These are phyloP conservation scores for Syrphus vitripennis DNA, from an alignment of 2,888 invertebrate species.

Conservation along the genomic window DNA sequence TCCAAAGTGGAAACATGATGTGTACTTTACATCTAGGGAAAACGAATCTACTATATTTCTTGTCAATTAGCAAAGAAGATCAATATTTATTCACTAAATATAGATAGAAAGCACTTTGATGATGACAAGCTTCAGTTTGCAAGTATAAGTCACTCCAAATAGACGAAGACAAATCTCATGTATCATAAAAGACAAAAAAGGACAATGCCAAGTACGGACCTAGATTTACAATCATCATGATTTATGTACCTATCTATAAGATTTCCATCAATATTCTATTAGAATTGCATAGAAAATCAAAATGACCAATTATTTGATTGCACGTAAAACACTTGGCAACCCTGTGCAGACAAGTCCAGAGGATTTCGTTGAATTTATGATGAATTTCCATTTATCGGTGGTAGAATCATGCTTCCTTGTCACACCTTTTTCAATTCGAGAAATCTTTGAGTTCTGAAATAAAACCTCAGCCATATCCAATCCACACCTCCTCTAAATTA, in stretches of 20 bases:
- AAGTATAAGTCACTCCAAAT: conserved; percentile 55
- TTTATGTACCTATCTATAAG: no score
- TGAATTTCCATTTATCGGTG: neutral
- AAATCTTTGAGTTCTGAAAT: conserved; percentile 16
- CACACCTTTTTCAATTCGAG: conserved; percentile 33
- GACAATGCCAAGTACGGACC: conserved; percentile 1
- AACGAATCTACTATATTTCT: conserved; percentile 1
- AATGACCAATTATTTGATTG: conserved; percentile 6
- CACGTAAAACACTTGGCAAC: conserved; percentile 18
- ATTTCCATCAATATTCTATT: conserved; percentile 21
- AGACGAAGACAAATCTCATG: neutral
- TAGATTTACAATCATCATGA: neutral
- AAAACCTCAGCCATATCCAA: neutral
- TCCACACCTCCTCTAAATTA: neutral
- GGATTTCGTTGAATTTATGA: conserved; percentile 11
- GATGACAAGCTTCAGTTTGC: conserved; percentile 39
- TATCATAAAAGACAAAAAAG: neutral
- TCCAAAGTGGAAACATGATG: neutral
- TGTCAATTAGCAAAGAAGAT: conserved; percentile 50
- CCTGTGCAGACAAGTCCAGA: neutral
- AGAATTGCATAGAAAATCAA: neutral
- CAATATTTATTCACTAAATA: conserved; percentile 53
- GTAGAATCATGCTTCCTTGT: neutral
- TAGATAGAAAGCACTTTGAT: conserved; percentile 33
- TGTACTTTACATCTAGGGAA: neutral